These are phyloP conservation scores for Willowsia nigromaculata DNA, from an alignment of 2,888 invertebrate genomes.

Conservation along the genomic window DNA sequence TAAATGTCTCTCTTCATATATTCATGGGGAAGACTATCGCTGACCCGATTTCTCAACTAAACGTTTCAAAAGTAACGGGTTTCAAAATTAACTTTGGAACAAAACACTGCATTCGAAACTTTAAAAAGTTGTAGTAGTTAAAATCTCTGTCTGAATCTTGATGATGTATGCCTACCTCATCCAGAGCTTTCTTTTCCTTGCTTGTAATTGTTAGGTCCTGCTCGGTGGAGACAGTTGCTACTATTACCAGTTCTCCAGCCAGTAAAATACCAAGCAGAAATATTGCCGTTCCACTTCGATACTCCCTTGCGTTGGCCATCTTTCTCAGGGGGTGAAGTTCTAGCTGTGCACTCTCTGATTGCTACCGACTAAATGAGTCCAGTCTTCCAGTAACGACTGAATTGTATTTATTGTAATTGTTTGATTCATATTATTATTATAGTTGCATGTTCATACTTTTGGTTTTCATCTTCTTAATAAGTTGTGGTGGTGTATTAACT, in stretches of 20 bases:
- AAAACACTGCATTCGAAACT: too few species aligned
- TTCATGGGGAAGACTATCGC: not conserved
- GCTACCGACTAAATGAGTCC: not conserved
- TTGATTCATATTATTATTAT: too few species aligned
- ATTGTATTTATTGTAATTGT: not conserved
- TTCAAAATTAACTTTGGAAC: too few species aligned
- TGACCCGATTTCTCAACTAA: conserved; percentile 30
- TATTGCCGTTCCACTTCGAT: not conserved
- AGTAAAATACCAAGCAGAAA: not conserved
- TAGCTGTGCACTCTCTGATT: not conserved
- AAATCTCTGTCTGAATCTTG: too few species aligned
- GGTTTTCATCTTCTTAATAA: too few species aligned
- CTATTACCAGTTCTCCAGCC: conserved; percentile 29
- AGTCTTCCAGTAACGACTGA: not conserved
- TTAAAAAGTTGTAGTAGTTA: too few species aligned
- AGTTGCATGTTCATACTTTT: too few species aligned
- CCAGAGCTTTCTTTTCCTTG: conserved; percentile 27
- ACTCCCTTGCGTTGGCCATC: not conserved
- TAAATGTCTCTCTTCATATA: conserved; percentile 60
- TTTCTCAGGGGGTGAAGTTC: not conserved
- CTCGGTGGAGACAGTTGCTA: conserved; percentile 17
- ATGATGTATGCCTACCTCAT: too few species aligned
- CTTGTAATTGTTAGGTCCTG: conserved; percentile 29
- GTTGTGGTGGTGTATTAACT: too few species aligned
- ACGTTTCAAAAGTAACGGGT: too few species aligned